These are phyloP conservation scores for Sebastes itinus DNA, from an alignment of 2,797 vertebrate species.

Conservation along the genomic window DNA sequence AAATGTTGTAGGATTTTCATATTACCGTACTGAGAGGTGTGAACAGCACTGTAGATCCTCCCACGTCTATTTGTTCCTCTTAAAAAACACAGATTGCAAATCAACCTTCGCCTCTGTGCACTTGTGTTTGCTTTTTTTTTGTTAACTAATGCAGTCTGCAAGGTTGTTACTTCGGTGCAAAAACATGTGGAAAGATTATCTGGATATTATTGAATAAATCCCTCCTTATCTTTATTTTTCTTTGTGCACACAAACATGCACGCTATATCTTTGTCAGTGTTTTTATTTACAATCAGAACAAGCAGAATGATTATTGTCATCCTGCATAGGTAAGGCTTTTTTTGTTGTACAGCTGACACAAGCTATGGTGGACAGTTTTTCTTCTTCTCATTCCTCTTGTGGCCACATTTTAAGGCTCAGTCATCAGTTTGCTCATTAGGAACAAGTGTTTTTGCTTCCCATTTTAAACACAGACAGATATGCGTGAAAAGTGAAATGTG, in stretches of 20 bases:
- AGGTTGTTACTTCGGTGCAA: background rate
- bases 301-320: background rate
- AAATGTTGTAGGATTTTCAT: background rate
- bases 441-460: background rate
- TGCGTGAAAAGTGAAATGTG: background rate
- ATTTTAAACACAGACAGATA: background rate
- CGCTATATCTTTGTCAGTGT: background rate
- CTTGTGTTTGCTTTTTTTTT: background rate
- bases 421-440: background rate
- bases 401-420: background rate
- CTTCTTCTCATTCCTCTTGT: background rate
- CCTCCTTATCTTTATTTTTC: background rate
- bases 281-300: background rate
- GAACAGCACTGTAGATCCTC: background rate
- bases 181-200: background rate
- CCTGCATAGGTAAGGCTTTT: constrained; percentile 1
- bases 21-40: background rate
- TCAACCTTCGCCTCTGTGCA: background rate
- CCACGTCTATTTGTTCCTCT: background rate
- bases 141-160: background rate
- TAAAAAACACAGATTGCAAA: background rate
- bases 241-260: background rate
- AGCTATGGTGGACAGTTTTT: background rate
- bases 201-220: background rate
- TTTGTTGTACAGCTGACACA: background rate